These are phyloP conservation scores for Campoplex nolae DNA, from an alignment of 2,888 invertebrate genomes.

Conservation along the genomic window DNA sequence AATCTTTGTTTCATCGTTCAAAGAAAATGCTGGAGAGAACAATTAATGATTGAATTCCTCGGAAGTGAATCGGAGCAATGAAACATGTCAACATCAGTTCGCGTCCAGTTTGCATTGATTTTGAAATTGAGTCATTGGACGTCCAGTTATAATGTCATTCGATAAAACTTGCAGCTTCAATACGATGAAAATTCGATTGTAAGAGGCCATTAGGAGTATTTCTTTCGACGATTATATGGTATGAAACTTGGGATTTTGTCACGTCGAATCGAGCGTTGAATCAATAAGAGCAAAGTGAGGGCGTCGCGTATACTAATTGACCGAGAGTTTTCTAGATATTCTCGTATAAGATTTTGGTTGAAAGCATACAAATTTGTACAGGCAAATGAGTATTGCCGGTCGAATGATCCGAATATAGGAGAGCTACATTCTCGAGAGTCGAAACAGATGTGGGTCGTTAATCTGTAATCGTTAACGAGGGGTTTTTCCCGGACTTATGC, in stretches of 20 bases:
- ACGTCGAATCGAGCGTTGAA: background rate
- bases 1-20: background rate
- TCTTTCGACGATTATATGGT: background rate
- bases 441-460: constrained; percentile 60
- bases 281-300: background rate
- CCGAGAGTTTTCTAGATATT: background rate
- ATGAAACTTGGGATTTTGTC: background rate
- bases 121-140: too few species aligned
- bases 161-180: too few species aligned
- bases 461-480: constrained; percentile 63
- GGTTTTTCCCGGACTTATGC: constrained; percentile 55
- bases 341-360: background rate
- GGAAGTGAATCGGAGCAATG: too few species aligned
- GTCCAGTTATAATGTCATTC: too few species aligned
- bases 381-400: constrained; percentile 10
- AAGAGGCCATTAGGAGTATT: too few species aligned
- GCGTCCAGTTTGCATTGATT: background rate
- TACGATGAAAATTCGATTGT: too few species aligned
- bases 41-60: background rate
- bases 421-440: constrained; percentile 10
- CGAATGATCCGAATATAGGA: background rate
- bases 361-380: background rate
- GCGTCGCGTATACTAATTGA: constrained; percentile 6
- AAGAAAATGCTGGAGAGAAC: background rate
- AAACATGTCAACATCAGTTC: too few species aligned